Base-by-base conservation (phyloP, 1,140 invertebrate genomes). In the Macrotrachela quadricornifera region DNA sequence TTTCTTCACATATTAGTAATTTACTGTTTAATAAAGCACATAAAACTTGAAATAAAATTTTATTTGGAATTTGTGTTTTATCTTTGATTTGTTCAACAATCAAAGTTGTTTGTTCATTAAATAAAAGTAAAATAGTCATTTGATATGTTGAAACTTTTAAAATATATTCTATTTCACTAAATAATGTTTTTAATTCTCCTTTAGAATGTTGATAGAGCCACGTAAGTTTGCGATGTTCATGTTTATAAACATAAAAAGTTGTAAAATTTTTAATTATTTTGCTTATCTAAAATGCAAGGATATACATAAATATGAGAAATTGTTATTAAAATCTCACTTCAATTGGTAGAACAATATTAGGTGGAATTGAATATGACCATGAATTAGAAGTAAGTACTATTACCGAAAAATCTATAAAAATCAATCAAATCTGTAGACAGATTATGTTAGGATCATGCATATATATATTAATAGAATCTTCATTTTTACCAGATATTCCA, bases 201-300 rank as follows among this genome's bases (percentile, higher is more conserved):
- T 95, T 94, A 52, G 85, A 94, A 81, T 94, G 88, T 63, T 92
- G 84, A 66, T 91, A 94, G 16, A 96, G 71, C 91, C 90, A 99
- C 71, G 86, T 91, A 18, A 99, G 75, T 70, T 96, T 96, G 49
- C 92, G 77, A 12, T 91, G 92, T 57, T 82, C 92, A 71, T 97
- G 90, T 60, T 88, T 83, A 48, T 79, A 80, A 60, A 83, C 83
- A 68, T 97, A 99, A 72, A 96, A 99, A 50, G 79, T 79, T 17
- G 83, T 88, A 71, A 96, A 96, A 59, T 84, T 78, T 66, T 87
- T 82, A n/a, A n/a, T n/a, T n/a, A n/a, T n/a, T n/a, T n/a, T n/a
- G n/a, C n/a, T n/a, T n/a, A n/a, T n/a, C n/a, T n/a, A n/a, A n/a
- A n/a, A 69, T 53, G 16, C 57, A 30, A 49, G 49, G 30, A 9